Evolutionary conservation across 2,113 vertebrate species (phyloP).

Genomic region (Sinocyclocheilus grahami): DNA sequence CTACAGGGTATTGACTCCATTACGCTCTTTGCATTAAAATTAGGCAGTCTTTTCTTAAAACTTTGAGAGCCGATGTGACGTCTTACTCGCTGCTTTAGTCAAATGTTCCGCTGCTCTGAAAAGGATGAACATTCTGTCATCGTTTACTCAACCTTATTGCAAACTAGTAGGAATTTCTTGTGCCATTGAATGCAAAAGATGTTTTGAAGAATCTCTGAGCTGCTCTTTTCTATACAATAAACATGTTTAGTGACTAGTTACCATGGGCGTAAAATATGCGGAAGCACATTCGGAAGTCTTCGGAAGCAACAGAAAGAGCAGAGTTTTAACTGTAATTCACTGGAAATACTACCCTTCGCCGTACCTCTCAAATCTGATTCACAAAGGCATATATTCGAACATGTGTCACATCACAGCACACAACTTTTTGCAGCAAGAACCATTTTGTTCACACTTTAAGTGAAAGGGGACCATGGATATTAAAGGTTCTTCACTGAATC

Average conservation of each 20-base stretch:
- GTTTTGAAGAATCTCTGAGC: background rate
- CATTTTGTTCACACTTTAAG: too few relatives aligned
- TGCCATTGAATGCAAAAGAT: background rate
- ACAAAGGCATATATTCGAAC: background rate
- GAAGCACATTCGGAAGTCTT: background rate
- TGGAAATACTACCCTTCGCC: background rate
- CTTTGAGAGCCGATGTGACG: slow-evolving; percentile 5
- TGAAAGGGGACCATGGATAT: too few relatives aligned
- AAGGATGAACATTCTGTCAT: background rate
- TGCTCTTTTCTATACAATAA: background rate
- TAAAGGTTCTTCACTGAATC: too few relatives aligned
- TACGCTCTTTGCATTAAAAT: slow-evolving; percentile 15
- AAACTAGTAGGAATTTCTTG: background rate
- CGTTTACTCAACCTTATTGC: background rate
- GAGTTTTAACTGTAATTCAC: background rate
- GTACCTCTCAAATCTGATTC: background rate
- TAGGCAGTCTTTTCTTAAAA: background rate
- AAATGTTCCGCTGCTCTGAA: background rate
- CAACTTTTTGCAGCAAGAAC: too few relatives aligned
- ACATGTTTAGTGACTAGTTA: background rate
- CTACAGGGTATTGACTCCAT: background rate
- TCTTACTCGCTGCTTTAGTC: slow-evolving; percentile 20
- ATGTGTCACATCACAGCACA: too few relatives aligned
- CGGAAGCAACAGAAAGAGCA: background rate
- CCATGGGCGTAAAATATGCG: background rate